Percentiles rank a stretch among this genome's conserved stretches.
phyloP scores from a whole-genome alignment of 2,888 invertebrate genomes.

The Ophioninae sp. region DNA sequence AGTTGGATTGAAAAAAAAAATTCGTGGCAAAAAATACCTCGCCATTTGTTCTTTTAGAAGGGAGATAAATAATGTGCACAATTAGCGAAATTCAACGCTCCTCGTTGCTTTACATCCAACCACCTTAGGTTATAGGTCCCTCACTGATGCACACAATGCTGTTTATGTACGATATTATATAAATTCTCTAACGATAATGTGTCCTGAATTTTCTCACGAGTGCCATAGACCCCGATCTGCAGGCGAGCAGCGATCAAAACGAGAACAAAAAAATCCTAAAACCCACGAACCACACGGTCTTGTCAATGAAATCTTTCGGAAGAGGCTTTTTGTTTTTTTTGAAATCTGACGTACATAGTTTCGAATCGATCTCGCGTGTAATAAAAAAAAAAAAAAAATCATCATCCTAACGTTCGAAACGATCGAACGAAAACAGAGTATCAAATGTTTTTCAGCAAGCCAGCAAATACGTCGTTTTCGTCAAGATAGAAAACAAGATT shows the following conservation, averaged over 20 bases:
- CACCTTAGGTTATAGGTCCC: constrained; percentile 74
- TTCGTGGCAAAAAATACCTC: not conserved
- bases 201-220: constrained; percentile 62
- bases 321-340: not conserved
- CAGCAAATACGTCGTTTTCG: not conserved
- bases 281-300: not conserved
- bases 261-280: constrained; percentile 1
- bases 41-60: constrained; percentile 11
- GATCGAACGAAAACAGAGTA: not conserved
- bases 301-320: not conserved
- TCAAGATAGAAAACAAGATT: constrained; percentile 30
- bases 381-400: not conserved
- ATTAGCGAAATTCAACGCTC: constrained; percentile 75
- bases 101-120: constrained; percentile 35
- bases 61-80: constrained; percentile 66
- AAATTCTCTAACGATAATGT: constrained; percentile 71
- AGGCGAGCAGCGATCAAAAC: not conserved
- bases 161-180: constrained; percentile 62
- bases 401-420: not conserved
- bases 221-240: constrained; percentile 29
- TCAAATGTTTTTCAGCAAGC: not conserved
- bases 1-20: constrained; percentile 25
- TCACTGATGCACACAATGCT: not conserved
- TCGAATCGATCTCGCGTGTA: not conserved
- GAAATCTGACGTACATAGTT: not conserved